Evolutionary conservation across 2,113 vertebrate genomes (phyloP).

Genomic region (Centrocercus urophasianus): DNA sequence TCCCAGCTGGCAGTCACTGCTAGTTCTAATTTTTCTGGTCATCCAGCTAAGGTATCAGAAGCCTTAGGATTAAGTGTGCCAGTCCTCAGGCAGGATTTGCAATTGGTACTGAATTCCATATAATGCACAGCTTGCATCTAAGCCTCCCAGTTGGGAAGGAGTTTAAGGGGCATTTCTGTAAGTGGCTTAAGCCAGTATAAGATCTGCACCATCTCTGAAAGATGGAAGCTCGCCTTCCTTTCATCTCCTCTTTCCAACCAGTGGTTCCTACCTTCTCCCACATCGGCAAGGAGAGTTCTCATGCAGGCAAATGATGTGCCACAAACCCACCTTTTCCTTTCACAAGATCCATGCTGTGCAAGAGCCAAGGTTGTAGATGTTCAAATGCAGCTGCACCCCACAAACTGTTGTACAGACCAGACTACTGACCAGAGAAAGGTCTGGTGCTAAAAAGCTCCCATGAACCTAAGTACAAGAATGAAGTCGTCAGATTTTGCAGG

Average conservation of each 20-base stretch:
- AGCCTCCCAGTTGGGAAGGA: neutral
- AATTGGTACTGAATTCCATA: neutral
- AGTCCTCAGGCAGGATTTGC: neutral
- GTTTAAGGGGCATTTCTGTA: neutral
- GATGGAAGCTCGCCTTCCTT: neutral
- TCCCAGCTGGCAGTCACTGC: neutral
- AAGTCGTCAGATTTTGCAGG: neutral
- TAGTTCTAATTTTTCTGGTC: neutral
- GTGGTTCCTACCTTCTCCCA: neutral
- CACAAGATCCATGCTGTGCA: fast-evolving
- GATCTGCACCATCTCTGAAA: neutral
- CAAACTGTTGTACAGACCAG: neutral
- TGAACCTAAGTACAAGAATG: neutral
- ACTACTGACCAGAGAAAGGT: neutral
- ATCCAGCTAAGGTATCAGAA: neutral
- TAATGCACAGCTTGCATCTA: neutral
- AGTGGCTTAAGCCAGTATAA: neutral
- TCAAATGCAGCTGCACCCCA: neutral
- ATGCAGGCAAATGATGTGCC: fast-evolving
- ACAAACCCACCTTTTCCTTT: neutral
- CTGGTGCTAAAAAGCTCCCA: neutral
- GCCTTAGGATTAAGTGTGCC: neutral
- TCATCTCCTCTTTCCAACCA: neutral
- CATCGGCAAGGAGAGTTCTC: neutral
- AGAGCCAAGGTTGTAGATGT: fast-evolving